Conservation (phyloP, 2,797 vertebrate species). For the Poeciliopsis infans region DNA sequence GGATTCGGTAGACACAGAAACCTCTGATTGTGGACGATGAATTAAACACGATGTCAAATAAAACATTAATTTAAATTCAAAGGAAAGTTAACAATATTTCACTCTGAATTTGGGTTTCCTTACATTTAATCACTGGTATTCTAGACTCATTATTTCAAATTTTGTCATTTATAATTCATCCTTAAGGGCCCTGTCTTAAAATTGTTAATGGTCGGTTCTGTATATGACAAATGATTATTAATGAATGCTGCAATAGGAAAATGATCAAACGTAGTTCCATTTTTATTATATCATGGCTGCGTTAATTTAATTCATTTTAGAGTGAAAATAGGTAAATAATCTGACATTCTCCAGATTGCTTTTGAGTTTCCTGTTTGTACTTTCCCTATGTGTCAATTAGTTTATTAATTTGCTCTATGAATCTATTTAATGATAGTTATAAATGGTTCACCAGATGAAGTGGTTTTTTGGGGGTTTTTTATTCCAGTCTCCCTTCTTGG, state of each 20-base stretch:
- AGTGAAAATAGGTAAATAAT: not conserved
- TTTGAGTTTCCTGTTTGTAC: not conserved
- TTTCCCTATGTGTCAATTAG: not conserved
- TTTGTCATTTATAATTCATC: not conserved
- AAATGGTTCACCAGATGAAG: not conserved
- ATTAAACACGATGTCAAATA: not conserved
- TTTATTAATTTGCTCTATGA: not conserved
- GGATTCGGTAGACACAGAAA: not conserved
- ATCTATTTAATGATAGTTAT: not conserved
- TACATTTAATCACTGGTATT: not conserved
- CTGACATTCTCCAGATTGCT: not conserved
- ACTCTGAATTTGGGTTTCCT: not conserved
- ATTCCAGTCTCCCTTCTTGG: not conserved
- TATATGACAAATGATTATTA: not conserved
- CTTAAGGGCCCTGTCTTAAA: constrained; percentile 1
- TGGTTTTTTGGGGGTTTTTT: not conserved
- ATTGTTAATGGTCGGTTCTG: constrained; percentile 7
- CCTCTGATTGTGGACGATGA: not conserved
- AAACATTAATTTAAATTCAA: not conserved
- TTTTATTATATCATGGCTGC: not conserved
- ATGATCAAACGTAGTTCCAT: not conserved
- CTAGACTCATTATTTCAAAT: not conserved
- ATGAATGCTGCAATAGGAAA: not conserved
- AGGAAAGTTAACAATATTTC: not conserved
- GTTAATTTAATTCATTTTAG: not conserved